These are phyloP conservation scores for Ips typographus DNA, from an alignment of 1,140 invertebrate genomes.

Conservation along the genomic window DNA sequence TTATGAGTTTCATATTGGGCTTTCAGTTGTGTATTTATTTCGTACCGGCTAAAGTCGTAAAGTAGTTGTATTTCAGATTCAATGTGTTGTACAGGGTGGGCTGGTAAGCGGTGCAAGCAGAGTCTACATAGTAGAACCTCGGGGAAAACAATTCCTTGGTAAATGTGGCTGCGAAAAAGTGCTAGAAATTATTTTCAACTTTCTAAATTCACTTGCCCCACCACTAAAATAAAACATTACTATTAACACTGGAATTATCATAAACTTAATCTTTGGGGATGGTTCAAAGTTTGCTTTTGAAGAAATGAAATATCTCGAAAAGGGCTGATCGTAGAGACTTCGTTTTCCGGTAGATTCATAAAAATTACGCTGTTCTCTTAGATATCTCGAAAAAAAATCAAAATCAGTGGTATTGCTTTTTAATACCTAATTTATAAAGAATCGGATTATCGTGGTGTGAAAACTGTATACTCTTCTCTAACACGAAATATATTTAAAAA, in stretches of 20 bases:
- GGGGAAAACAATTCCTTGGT: background rate
- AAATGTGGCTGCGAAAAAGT: background rate
- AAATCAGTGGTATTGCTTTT: too few species aligned
- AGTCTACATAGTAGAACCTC: background rate
- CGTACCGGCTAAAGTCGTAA: constrained; percentile 41
- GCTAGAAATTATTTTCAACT: background rate
- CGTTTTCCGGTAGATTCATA: too few species aligned
- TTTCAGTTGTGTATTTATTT: constrained; percentile 31
- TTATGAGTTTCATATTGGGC: too few species aligned
- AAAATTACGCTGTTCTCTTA: too few species aligned
- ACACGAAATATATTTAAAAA: too few species aligned
- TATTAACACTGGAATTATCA: background rate
- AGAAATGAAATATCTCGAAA: too few species aligned
- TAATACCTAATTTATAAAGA: too few species aligned
- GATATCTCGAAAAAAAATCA: too few species aligned
- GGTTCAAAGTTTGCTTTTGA: too few species aligned
- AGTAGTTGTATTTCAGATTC: background rate
- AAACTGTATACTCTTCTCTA: too few species aligned
- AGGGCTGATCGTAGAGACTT: too few species aligned
- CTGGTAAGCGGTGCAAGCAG: background rate
- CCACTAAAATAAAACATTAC: background rate
- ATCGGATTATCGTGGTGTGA: too few species aligned
- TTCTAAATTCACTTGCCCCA: background rate
- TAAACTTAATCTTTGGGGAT: background rate
- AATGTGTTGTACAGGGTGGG: background rate